Conservation (phyloP, 35 echinoderm and acorn worm species). For the Apostichopus parvimensis region DNA sequence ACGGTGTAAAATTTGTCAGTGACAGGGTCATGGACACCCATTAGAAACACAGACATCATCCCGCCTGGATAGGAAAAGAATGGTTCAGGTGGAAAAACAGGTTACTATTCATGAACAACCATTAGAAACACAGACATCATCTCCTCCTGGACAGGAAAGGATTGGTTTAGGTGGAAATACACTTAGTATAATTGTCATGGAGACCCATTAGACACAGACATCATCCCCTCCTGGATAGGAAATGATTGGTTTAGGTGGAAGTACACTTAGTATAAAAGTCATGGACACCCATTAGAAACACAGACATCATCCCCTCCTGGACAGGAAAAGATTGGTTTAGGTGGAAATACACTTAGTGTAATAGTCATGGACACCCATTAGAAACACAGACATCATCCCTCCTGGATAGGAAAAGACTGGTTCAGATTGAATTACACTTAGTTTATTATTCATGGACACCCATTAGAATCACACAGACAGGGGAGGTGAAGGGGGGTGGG, state of each 20-base stretch:
- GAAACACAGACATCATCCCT: constrained; percentile 94
- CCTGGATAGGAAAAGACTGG: constrained; percentile 42
- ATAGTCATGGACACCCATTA: constrained; percentile 83
- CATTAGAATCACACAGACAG: constrained; percentile 90
- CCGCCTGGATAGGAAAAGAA: constrained; percentile 62
- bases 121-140: constrained; percentile 95
- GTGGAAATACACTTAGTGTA: no score
- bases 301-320: constrained; percentile 95
- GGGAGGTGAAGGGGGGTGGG: no score
- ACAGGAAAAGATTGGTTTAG: not conserved
- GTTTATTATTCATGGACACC: constrained; percentile 74
- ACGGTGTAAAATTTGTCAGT: constrained; percentile 75
- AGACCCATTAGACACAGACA: constrained; percentile 88
- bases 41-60: constrained; percentile 93
- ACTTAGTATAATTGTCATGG: constrained; percentile 25
- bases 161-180: not conserved
- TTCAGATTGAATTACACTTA: constrained; percentile 62
- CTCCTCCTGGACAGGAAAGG: constrained; percentile 31
- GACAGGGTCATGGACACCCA: constrained; percentile 81
- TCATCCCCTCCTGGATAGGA: constrained; percentile 79
- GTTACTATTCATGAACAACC: constrained; percentile 71
- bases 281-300: constrained; percentile 87
- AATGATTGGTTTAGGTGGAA: constrained; percentile 60
- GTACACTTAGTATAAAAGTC: constrained; percentile 56
- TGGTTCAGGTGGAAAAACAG: constrained; percentile 64